These are phyloP conservation scores for Antheraea assamensis DNA, from an alignment of 2,888 invertebrate genomes.

Conservation along the genomic window DNA sequence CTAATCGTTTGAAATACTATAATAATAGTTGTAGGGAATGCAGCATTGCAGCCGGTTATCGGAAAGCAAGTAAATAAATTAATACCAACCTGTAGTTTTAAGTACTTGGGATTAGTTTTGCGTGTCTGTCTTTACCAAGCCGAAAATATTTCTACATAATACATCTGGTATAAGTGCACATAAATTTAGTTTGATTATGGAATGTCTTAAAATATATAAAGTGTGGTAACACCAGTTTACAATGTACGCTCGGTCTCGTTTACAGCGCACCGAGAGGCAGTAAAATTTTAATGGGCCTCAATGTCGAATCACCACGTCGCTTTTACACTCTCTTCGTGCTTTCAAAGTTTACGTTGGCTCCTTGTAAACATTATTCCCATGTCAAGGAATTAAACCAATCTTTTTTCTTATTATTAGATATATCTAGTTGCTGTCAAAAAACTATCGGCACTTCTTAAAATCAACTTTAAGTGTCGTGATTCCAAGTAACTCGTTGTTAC, in stretches of 20 bases:
- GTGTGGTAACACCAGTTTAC: background rate
- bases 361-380: background rate
- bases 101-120: too few species aligned
- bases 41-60: too few species aligned
- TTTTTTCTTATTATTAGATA: background rate
- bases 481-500: too few species aligned
- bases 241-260: conserved; percentile 12
- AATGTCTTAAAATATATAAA: background rate
- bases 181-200: background rate
- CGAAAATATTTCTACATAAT: too few species aligned
- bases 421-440: too few species aligned
- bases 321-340: conserved; percentile 15
- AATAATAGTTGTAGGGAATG: too few species aligned
- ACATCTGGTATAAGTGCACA: background rate
- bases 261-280: conserved; percentile 13
- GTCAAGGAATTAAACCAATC: background rate
- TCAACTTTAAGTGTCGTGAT: too few species aligned
- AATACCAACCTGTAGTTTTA: too few species aligned
- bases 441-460: too few species aligned
- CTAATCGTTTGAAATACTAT: too few species aligned
- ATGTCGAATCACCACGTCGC: conserved; percentile 25
- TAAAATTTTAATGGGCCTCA: conserved; percentile 31
- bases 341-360: conserved; percentile 10
- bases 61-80: too few species aligned
- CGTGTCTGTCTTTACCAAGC: too few species aligned